A percentile compares a stretch with the other conserved stretches of the same genome.
phyloP scores from a whole-genome alignment of 2,888 invertebrate species.

The Aethes cnicana region DNA sequence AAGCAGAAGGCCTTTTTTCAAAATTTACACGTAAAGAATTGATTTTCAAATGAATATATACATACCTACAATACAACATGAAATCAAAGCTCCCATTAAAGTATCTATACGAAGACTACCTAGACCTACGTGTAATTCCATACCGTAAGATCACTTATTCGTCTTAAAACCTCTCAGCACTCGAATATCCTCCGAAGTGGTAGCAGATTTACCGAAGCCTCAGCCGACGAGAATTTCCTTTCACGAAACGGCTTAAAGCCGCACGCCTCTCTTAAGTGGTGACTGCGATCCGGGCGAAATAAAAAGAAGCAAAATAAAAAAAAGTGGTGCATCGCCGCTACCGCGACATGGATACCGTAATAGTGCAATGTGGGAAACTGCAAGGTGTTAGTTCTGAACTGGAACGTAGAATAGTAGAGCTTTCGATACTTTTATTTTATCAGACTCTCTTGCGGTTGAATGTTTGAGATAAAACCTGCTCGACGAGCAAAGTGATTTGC shows the following conservation, averaged over 20 bases:
- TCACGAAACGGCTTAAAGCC: conserved; percentile 27
- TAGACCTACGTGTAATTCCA: too few relatives aligned
- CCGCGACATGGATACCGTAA: conserved; percentile 27
- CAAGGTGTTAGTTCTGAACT: conserved; percentile 14
- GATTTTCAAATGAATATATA: too few relatives aligned
- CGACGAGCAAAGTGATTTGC: too few relatives aligned
- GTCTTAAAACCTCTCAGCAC: conserved; percentile 9
- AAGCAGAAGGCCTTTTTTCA: too few relatives aligned
- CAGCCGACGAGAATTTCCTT: conserved; percentile 22
- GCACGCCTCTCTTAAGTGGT: conserved; percentile 28
- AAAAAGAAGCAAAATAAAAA: conserved; percentile 28
- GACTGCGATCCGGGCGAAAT: conserved; percentile 26
- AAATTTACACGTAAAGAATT: too few relatives aligned
- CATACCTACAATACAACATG: too few relatives aligned
- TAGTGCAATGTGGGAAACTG: conserved; percentile 27
- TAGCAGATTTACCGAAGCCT: conserved; percentile 19
- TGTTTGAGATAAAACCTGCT: too few relatives aligned
- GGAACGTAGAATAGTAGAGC: conserved; percentile 3
- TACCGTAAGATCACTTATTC: not conserved
- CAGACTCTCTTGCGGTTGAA: not conserved
- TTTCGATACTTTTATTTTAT: conserved; percentile 13
- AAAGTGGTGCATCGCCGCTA: conserved; percentile 6
- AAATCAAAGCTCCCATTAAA: too few relatives aligned
- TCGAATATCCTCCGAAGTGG: too few relatives aligned
- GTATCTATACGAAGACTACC: too few relatives aligned